Base-by-base conservation (phyloP, 2,113 vertebrate genomes). In the Fregetta grallaria region DNA sequence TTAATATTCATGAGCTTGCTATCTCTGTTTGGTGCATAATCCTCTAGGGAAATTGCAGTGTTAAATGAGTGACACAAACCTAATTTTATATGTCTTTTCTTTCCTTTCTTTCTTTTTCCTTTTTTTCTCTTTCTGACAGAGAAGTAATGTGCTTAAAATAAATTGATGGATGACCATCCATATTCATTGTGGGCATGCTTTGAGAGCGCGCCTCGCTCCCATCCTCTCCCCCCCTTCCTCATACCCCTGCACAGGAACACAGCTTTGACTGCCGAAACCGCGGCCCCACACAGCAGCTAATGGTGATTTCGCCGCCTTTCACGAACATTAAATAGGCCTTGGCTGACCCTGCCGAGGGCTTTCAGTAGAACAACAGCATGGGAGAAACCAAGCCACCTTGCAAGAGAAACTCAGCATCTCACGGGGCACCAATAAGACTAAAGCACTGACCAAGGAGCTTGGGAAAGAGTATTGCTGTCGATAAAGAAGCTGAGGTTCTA, bases 1-100 rank as follows among this genome's bases (percentile, higher is more conserved):
- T 98, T 97, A 98, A 97, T 98, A 98, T 98, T 97, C 97, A 98
- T 98, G 97, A 98, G 94, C 97, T 96, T 96, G 92, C 96, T 96
- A 97, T 97, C 97, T 97, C 94, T 85, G 93, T 97, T 98, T 97
- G 88, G 97, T 97, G 97, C 94, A 96, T 84, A 95, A 90, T 97
- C 97, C 97, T 97, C 96, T 92, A 67, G 97, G 97, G 97, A 98
- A 97, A 98, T 76, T 97, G 97, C 97, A 98, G 97, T 97, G 96
- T 98, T 97, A 98, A 98, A 97, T 97, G 96, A 98, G 94, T 96
- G 94, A 96, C 96, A 97, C 91, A 97, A 97, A 96, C 90, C 95
- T 98, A 98, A 98, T 98, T 97, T 97, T 97, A 97, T 97, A 96
- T 96, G 96, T 97, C 95, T 95, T 95, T 96, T 94, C 96, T 97